phyloP scores from a whole-genome alignment of 2,113 vertebrate species.

The Casuarius casuarius region DNA sequence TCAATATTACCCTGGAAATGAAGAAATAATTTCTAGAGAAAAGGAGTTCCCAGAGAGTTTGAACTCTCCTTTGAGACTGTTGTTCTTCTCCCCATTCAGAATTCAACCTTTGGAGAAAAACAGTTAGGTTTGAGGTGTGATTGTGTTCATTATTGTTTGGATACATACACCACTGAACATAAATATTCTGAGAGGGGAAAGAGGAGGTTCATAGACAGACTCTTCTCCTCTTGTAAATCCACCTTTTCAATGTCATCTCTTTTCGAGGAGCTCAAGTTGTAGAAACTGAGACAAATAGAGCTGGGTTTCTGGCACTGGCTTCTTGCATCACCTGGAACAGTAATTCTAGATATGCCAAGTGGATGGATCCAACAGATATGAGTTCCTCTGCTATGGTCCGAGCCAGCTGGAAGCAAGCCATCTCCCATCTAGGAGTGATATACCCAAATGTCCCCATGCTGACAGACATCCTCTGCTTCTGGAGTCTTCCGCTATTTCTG shows the following conservation, averaged over 20 bases:
- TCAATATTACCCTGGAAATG: not conserved
- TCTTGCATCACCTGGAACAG: not conserved
- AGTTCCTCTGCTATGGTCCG: not conserved
- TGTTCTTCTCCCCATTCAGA: not conserved
- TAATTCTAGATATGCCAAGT: not conserved
- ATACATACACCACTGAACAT: not conserved
- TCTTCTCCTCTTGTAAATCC: not conserved
- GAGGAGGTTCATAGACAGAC: not conserved
- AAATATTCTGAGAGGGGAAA: not conserved
- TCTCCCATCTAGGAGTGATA: constrained; percentile 25
- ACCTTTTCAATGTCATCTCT: not conserved
- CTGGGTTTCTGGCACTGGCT: not conserved
- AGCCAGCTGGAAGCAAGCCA: not conserved
- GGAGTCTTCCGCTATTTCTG: not conserved
- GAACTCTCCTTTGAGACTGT: not conserved
- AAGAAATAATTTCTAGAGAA: not conserved
- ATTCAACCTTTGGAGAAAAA: not conserved
- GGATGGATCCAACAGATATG: not conserved
- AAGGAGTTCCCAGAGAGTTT: not conserved
- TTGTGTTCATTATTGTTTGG: not conserved
- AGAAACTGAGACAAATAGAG: not conserved
- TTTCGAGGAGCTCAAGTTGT: not conserved
- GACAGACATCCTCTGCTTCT: not conserved
- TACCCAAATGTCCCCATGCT: not conserved
- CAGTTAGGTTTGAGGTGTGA: not conserved